Evolutionary conservation across 2,113 vertebrate genomes (phyloP).

Genomic region (Crotalus helleri): DNA sequence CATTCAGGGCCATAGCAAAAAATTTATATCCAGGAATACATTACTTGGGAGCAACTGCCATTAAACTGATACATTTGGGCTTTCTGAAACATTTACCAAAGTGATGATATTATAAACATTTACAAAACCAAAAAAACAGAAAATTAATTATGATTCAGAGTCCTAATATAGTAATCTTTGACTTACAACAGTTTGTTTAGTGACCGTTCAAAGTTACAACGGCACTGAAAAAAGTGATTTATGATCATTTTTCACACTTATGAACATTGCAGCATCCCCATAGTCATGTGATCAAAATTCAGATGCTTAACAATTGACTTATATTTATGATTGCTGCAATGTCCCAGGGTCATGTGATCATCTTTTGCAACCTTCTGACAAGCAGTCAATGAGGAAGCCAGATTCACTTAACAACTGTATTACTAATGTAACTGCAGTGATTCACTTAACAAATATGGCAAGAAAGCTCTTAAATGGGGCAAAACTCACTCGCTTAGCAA

Average conservation of each 20-base stretch:
- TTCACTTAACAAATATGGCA: not conserved
- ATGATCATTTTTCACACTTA: not conserved
- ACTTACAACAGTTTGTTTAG: not conserved
- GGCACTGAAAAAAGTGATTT: not conserved
- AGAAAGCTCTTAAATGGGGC: not conserved
- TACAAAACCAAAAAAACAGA: not conserved
- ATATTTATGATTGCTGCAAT: not conserved
- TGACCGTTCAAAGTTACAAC: not conserved
- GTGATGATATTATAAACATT: not conserved
- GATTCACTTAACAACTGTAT: not conserved
- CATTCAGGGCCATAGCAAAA: not conserved
- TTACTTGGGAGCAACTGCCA: not conserved
- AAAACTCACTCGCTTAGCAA: not conserved
- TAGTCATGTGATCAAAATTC: not conserved
- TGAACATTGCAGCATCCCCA: not conserved
- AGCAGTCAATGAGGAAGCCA: not conserved
- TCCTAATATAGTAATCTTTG: not conserved
- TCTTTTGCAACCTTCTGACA: not conserved
- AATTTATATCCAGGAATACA: not conserved
- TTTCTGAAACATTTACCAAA: not conserved
- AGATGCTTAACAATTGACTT: not conserved
- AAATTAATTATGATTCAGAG: not conserved
- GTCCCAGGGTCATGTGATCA: not conserved
- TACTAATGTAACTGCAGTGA: not conserved
- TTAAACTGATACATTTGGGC: not conserved